Evolutionary conservation across 2,888 invertebrate genomes (phyloP).

Genomic region (Diaphora mendica): DNA sequence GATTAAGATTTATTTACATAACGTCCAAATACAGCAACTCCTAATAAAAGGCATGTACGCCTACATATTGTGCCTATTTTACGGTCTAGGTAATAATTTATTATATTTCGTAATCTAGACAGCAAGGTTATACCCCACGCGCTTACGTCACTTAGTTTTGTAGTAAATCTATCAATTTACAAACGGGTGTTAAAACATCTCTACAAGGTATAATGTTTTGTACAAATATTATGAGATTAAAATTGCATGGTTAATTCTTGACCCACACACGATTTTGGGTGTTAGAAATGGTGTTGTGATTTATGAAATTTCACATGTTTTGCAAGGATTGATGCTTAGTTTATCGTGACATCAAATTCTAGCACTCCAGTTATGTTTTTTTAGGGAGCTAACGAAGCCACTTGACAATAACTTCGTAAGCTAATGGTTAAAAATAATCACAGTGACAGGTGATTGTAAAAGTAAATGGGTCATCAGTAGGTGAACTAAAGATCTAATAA

Average conservation of each 20-base stretch:
- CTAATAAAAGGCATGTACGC: slow-evolving; percentile 18
- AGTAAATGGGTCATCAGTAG: no score
- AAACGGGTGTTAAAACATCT: slow-evolving; percentile 29
- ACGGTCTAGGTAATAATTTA: slow-evolving; percentile 33
- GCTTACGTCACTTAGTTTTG: slow-evolving; percentile 35
- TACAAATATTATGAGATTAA: slow-evolving; percentile 31
- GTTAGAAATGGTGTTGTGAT: background rate
- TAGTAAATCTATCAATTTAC: slow-evolving; percentile 33
- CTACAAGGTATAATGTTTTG: slow-evolving; percentile 18
- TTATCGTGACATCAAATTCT: no score
- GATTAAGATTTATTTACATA: background rate
- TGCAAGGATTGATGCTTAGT: no score
- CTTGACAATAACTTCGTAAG: no score
- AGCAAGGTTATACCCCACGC: slow-evolving; percentile 43
- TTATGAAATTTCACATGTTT: background rate
- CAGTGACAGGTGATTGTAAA: no score
- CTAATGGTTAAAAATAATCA: no score
- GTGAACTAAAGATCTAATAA: no score
- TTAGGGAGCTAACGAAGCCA: no score
- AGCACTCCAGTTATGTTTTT: no score
- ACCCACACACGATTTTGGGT: slow-evolving; percentile 5
- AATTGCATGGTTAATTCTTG: slow-evolving; percentile 21
- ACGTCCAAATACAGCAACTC: background rate
- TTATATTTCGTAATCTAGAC: slow-evolving; percentile 41
- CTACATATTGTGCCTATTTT: slow-evolving; percentile 36